phyloP scores from a whole-genome alignment of 2,797 vertebrate genomes.

The Sternarchorhynchus goeldii region DNA sequence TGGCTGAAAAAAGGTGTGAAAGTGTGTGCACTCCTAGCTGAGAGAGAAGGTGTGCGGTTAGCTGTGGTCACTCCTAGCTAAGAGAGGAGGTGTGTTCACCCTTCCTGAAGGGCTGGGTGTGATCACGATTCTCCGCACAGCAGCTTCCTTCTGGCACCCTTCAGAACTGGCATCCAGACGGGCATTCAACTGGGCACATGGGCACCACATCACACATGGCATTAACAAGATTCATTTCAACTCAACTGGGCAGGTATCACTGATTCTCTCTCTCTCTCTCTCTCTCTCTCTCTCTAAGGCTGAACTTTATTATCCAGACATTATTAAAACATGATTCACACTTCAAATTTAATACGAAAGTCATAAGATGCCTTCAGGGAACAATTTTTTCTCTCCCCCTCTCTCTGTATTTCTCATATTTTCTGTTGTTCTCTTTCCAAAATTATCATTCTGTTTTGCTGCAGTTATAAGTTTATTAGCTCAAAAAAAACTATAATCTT shows the following conservation, averaged over 20 bases:
- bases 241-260: not conserved
- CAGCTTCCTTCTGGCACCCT: too few relatives aligned
- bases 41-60: too few relatives aligned
- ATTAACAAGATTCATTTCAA: too few relatives aligned
- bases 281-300: not conserved
- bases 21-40: too few relatives aligned
- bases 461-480: conserved; percentile 26
- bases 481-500: not conserved
- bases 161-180: too few relatives aligned
- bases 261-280: not conserved
- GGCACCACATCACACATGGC: too few relatives aligned
- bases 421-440: conserved; percentile 14
- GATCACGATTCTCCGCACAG: too few relatives aligned
- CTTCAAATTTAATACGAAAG: conserved; percentile 44
- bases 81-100: too few relatives aligned
- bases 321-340: conserved; percentile 47
- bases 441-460: not conserved
- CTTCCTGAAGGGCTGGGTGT: too few relatives aligned
- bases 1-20: too few relatives aligned
- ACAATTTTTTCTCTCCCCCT: conserved; percentile 11
- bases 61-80: too few relatives aligned
- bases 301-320: conserved; percentile 27
- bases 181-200: too few relatives aligned
- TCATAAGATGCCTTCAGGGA: conserved; percentile 38
- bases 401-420: not conserved